phyloP scores from a whole-genome alignment of 2,113 vertebrate genomes.

The Pristiophorus japonicus region DNA sequence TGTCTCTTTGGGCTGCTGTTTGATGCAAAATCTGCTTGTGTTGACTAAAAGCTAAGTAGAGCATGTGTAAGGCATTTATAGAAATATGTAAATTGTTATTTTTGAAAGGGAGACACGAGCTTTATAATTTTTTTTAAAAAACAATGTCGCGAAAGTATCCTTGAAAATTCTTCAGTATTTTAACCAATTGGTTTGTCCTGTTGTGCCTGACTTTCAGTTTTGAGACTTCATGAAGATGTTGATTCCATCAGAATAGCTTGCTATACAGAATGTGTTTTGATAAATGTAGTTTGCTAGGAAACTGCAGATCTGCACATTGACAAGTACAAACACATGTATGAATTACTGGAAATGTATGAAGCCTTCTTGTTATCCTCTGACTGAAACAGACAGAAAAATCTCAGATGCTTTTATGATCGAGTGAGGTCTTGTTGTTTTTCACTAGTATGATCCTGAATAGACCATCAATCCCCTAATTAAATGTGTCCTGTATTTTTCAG shows the following conservation, averaged over 20 bases:
- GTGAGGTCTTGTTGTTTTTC: not conserved
- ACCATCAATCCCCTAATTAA: not conserved
- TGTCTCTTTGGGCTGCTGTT: not conserved
- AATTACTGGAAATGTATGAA: not conserved
- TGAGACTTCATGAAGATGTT: not conserved
- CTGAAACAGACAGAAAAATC: not conserved
- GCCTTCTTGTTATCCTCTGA: not conserved
- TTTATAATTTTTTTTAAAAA: not conserved
- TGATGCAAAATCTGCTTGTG: not conserved
- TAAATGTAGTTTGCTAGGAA: not conserved
- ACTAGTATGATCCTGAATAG: not conserved
- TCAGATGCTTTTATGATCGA: not conserved
- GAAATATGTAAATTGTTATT: slow-evolving; percentile 29
- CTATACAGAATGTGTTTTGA: not conserved
- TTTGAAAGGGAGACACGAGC: slow-evolving; percentile 17
- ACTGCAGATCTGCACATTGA: not conserved
- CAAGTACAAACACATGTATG: not conserved
- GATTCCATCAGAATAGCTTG: not conserved
- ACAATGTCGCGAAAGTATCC: not conserved
- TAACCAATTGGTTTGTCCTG: not conserved
- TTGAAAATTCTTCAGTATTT: not conserved
- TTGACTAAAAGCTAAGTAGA: slow-evolving; percentile 23
- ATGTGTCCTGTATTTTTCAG: not conserved
- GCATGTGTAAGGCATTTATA: not conserved
- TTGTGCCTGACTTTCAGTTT: not conserved